Conservation (phyloP, 92 coral and sea anemone genomes). For the Epizoanthus rinbou region DNA sequence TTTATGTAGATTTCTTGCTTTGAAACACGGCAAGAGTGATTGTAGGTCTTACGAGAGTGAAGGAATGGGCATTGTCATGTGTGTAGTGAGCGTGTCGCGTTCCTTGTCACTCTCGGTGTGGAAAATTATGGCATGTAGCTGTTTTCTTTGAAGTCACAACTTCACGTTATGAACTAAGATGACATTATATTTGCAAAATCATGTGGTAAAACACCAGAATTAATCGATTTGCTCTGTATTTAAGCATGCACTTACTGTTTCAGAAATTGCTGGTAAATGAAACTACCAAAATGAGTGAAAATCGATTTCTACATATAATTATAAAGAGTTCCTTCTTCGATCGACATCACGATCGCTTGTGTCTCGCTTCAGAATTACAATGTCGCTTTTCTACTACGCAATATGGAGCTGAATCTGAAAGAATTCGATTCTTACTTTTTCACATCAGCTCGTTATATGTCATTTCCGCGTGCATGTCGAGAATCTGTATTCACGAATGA, state of each 20-base stretch:
- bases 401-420: too few species aligned
- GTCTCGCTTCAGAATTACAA: too few species aligned
- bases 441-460: slow-evolving; percentile 6
- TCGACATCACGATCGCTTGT: too few species aligned
- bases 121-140: background rate
- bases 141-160: background rate
- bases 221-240: background rate
- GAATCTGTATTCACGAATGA: too few species aligned
- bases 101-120: background rate
- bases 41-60: background rate
- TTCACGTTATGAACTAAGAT: background rate
- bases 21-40: background rate
- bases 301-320: too few species aligned
- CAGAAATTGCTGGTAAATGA: background rate
- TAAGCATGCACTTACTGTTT: background rate
- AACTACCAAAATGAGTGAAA: background rate
- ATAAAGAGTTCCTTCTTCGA: too few species aligned
- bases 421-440: too few species aligned
- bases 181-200: background rate
- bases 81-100: background rate
- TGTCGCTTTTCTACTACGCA: too few species aligned
- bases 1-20: background rate
- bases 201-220: background rate
- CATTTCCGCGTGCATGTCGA: slow-evolving; percentile 46
- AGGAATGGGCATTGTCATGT: background rate